Base-by-base conservation (phyloP, 1,140 invertebrate genomes). In the Adelges cooleyi region DNA sequence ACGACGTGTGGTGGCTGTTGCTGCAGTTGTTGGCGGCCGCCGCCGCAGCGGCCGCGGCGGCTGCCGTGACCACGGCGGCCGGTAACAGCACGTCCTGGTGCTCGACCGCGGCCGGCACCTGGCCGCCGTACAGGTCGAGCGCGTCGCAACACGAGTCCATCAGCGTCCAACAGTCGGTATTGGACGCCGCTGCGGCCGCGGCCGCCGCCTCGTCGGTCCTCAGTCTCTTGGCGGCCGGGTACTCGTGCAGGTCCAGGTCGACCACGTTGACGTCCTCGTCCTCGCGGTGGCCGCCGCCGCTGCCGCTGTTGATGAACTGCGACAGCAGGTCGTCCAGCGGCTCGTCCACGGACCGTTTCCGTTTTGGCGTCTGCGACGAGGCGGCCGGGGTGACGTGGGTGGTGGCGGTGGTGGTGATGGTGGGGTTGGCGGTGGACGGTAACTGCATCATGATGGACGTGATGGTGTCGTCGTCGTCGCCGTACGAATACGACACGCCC, bases 361-460 rank as follows among this genome's bases (percentile, higher is more conserved):
- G 54, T 13, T 44, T 59, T 13, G 15, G 9, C 1, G 22, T 11
- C 0, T 17, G 11, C 11, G 25, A 59, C 36, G 40, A 22, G 23
- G 40, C 18, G 15, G 15, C 2, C 27, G 59, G 15, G 44, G 59
- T 44, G 83, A 76, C 11, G 85, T 83, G 0, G 84, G 84, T 0
- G 82, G 81, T 46, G 85, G 83, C 73, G 86, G n/a, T 83, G 72
- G 86, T 86, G 69, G 86, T 85, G 68, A 86, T 83, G 33, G 81
- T 84, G 1, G 84, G 73, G 36, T 13, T 38, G 38, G 1, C 13
- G 54, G 13, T n/a, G 22, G 54, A 59, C 23, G 54, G 54, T 3
- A 59, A 13, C 17, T 59, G 54, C 54, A 59, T 46, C 54, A 59
- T 59, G 15, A 59, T 59, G 25, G 54, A 51, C 27, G 33, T 40